These are phyloP conservation scores for Pseudopleuronectes americanus DNA, from an alignment of 2,797 vertebrate genomes.

Conservation along the genomic window DNA sequence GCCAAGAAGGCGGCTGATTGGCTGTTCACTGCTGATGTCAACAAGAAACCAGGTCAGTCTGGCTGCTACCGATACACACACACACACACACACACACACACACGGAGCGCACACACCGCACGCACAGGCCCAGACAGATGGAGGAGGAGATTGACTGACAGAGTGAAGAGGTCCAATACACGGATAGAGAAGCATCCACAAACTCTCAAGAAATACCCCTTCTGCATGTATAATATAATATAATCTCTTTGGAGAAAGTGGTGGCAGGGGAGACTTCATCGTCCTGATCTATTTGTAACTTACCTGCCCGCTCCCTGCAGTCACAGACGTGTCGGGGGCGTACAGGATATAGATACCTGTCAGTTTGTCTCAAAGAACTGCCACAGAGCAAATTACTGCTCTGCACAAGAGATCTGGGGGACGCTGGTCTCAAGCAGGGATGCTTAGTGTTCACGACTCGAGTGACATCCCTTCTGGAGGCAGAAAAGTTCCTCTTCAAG, in stretches of 20 bases:
- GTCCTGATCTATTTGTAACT: background rate
- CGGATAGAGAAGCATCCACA: background rate
- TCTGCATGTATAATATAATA: background rate
- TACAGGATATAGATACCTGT: background rate
- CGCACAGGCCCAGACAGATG: conserved; percentile 30
- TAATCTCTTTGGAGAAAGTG: background rate
- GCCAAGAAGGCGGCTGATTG: conserved; percentile 92
- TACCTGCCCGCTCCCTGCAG: background rate
- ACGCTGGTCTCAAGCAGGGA: too few relatives aligned
- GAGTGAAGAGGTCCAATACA: conserved; percentile 32
- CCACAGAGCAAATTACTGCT: background rate
- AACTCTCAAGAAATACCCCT: conserved; percentile 1
- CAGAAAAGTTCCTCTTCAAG: too few relatives aligned
- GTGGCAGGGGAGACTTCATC: background rate
- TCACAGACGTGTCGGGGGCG: conserved; percentile 12
- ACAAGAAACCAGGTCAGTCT: conserved; percentile 89
- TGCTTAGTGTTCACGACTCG: too few relatives aligned
- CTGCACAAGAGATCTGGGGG: too few relatives aligned
- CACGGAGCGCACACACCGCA: background rate
- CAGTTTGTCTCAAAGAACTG: background rate
- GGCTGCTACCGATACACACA: conserved; percentile 11
- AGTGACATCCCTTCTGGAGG: too few relatives aligned
- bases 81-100: background rate
- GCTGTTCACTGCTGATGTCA: conserved; percentile 94
- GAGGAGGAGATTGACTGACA: conserved; percentile 37